Base-by-base conservation (phyloP, 1,140 invertebrate genomes). In the Scaptomyza pallida region DNA sequence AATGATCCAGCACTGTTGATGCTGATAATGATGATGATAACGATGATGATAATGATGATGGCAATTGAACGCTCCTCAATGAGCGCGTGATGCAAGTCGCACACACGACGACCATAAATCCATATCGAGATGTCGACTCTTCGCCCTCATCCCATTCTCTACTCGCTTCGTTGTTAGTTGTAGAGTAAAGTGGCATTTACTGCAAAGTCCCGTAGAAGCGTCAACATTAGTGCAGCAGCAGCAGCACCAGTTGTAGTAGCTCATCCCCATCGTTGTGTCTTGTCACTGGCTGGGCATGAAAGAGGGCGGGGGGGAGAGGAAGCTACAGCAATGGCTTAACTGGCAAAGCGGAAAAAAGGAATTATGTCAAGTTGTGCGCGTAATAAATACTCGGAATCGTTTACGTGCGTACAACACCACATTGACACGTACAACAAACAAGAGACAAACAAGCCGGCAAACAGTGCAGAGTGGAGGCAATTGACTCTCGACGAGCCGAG, bases 321-420 rank as follows among this genome's bases (percentile, higher is more conserved):
- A 21, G 51, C 65, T 48, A 50, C 16, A 52, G 35, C 45, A 26
- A 47, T 56, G 40, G 56, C 40, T 54, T 61, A 47, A 72, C 51
- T 56, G 72, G 30, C 50, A 57, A 67, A 72, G 74, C 74, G 74
- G 74, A 86, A 78, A 74, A 80, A 67, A 80, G 78, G 74, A 88
- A 86, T 86, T 86, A 86, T 82, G 82, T 86, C 81, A 86, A 88
- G 81, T 88, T 86, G 81, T 72, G 78, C 67, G 82, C 82, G 81
- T 78, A 88, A 86, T 86, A 86, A 86, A 86, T 82, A 86, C 82
- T 75, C 78, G 78, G 75, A 76, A 88, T 74, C 78, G 78, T 78
- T 88, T 88, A 88, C 78, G 82, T 82, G 82, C 82, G 74, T 78
- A 88, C 62, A 78, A 71, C 73, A 77, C 74, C 69, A 64, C 63